Evolutionary conservation across 2,113 vertebrate species (phyloP), one percentile per base, ranked within the genome.

Genomic region (Pseudorectes ferrugineus): DNA sequence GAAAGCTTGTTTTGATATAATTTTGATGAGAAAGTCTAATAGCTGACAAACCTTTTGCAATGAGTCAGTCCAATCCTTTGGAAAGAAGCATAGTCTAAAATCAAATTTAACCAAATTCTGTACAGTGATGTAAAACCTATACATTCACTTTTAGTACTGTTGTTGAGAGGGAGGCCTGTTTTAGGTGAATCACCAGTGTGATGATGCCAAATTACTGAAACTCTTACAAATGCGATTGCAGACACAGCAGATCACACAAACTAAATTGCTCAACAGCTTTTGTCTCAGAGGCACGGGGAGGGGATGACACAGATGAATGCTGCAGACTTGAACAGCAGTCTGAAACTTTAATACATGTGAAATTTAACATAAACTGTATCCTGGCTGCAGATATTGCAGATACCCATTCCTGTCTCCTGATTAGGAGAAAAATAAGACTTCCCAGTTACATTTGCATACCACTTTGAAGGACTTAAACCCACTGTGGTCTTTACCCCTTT

Each of bases 381-480:
- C 25, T 88, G 51, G 35, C 51, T 73, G 74, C 29, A 67, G 31
- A 24, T 92, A 9, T 3, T 80, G 40, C 25, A 57, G 46, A 17
- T 71, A 54, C 3, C 5, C 28, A 23, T 70, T 86, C 52, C 33
- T 43, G 0, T 80, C 24, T 74, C 1, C 0, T 19, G 11, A 46
- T 81, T 6, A 58, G 38, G 35, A 83, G 40, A 38, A 71, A 86
- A 73, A 14, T 36, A 52, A 86, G 33, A 81, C 42, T 77, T 89
- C 21, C 33, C 54, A 38, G 15, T 74, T 62, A 25, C 4, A 2
- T 87, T 74, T 93, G n/a, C 26, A 8, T 58, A n/a, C 29, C 11
- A 3, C 6, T 7, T 58, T 54, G 38, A 87, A 35, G 16, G 26
- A 45, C n/a, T 71, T 58, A 49, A 86, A 76, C 28, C 23, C 14